Evolutionary conservation across 1,140 invertebrate genomes (phyloP), one percentile per base, ranked within the genome.

Genomic region (Aphelinus atriplicis): DNA sequence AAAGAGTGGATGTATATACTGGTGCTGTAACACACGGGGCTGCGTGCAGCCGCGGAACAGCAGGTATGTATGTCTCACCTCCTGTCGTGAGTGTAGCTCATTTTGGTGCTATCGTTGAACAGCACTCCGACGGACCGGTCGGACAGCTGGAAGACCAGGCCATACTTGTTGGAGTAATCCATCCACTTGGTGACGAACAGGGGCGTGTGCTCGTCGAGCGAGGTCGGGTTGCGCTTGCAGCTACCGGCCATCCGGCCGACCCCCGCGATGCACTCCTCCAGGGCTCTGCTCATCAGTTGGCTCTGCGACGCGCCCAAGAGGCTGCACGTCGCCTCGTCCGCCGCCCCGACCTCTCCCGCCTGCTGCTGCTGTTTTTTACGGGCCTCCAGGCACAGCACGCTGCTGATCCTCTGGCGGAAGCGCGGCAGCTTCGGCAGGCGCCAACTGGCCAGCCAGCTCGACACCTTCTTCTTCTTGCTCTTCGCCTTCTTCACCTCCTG

Each of bases 181-280:
- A 94, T 92, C 93, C 93, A 94, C 79, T 93, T 94, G 26, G 77
- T 95, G 85, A 93, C 92, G 92, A 84, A 93, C 86, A 83, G 92
- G 85, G 66, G 93, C 4, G 79, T 73, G 3, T 92, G 55, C 5
- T 83, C 79, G 3, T 91, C 87, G 56, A 89, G 83, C 6, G 89
- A 88, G 6, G 92, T 91, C 1, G 83, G n/a, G 72, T 84, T 50
- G 45, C 58, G 46, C 1, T 51, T 7, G 43, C 53, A 84, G 4
- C 71, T 1, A 60, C 45, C 55, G 58, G 58, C 9, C 1, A 0
- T 9, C 6, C n/a, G 48, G 0, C 78, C 77, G 57, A 81, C 81
- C 5, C 82, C 82, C 1, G 75, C 68, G 0, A 86, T 70, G 61
- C 84, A 85, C 2, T 71, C 73, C 42, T 86, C 83, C 10, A 86